Evolutionary conservation across 2,888 invertebrate genomes (phyloP).

Genomic region (Dugesia japonica): DNA sequence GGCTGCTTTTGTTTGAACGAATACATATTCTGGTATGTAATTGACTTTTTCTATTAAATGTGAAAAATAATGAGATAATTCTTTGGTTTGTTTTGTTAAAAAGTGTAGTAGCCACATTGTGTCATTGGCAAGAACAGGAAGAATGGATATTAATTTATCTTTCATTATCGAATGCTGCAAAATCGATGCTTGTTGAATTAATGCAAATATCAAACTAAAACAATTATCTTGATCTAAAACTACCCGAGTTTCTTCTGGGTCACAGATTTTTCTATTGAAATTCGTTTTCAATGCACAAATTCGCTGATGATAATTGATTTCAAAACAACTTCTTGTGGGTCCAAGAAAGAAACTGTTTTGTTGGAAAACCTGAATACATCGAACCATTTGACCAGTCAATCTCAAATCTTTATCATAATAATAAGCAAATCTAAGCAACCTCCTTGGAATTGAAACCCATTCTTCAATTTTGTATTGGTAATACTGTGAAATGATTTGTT

Average conservation of each 20-base stretch:
- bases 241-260: neutral
- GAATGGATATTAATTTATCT: neutral
- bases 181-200: neutral
- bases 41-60: neutral
- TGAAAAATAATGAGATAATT: neutral
- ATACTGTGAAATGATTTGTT: neutral
- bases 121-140: neutral
- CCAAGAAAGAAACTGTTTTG: neutral
- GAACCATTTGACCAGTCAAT: neutral
- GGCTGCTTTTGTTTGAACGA: neutral
- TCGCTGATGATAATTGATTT: neutral
- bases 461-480: neutral
- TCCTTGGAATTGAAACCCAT: neutral
- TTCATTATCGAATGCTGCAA: neutral
- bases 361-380: neutral
- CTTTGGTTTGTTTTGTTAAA: neutral
- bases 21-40: neutral
- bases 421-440: neutral
- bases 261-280: neutral
- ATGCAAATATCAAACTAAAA: neutral
- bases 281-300: neutral
- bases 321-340: neutral
- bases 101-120: constrained; percentile 1
- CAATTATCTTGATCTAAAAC: neutral
- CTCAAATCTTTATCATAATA: neutral